Evolutionary conservation across 2,797 vertebrate genomes (phyloP).

Genomic region (Macropodus opercularis): DNA sequence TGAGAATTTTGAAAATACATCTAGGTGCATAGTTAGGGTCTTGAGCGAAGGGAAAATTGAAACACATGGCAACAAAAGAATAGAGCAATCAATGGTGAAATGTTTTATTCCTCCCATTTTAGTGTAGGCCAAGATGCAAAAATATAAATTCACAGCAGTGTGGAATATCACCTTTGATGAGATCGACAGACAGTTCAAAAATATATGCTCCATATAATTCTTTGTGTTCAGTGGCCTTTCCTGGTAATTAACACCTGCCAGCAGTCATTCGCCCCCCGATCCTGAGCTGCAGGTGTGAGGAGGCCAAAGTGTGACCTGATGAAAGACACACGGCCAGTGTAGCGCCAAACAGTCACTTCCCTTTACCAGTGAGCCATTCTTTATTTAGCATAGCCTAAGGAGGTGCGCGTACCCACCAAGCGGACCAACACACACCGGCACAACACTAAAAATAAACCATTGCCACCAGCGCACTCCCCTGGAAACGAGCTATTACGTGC

Average conservation of each 20-base stretch:
- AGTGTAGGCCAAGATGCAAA: conserved; percentile 12
- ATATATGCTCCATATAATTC: conserved; percentile 14
- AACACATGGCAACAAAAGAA: conserved; percentile 18
- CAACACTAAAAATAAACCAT: conserved; percentile 70
- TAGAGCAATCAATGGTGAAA: conserved; percentile 31
- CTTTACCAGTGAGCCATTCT: conserved; percentile 68
- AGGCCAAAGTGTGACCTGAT: conserved; percentile 76
- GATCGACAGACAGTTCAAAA: not conserved
- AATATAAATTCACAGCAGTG: conserved; percentile 21
- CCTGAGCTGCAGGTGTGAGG: conserved; percentile 66
- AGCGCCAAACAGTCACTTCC: conserved; percentile 72
- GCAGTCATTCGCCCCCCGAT: conserved; percentile 68
- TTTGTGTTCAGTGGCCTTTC: conserved; percentile 48
- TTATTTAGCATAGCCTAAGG: conserved; percentile 73
- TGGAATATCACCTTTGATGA: conserved; percentile 16
- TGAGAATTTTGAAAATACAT: conserved; percentile 38
- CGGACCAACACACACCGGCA: conserved; percentile 46
- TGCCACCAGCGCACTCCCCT: conserved; percentile 44
- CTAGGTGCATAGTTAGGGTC: conserved; percentile 43
- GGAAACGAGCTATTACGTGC: conserved; percentile 23
- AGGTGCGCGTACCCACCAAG: conserved; percentile 51
- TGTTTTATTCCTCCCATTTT: conserved; percentile 24
- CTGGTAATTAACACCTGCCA: conserved; percentile 80
- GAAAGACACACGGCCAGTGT: conserved; percentile 69
- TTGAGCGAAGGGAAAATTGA: conserved; percentile 19